phyloP scores from a whole-genome alignment of 1,140 invertebrate genomes.

The Calliopsis andreniformis region DNA sequence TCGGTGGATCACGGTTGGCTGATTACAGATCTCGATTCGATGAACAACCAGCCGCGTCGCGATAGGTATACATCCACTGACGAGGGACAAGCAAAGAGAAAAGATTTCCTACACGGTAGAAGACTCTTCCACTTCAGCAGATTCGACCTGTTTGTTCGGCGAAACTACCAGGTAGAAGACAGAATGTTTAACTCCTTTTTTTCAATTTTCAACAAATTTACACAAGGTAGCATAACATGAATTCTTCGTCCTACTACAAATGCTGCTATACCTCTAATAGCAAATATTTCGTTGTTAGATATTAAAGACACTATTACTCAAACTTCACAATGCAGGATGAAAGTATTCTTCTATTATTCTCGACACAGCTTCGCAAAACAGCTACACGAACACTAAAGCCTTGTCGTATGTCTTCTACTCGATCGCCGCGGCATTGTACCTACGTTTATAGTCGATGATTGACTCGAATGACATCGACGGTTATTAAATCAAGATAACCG shows the following conservation, averaged over 20 bases:
- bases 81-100: conserved; percentile 48
- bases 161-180: too few relatives aligned
- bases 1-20: conserved; percentile 50
- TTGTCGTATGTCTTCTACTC: conserved; percentile 9
- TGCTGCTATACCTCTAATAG: too few relatives aligned
- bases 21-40: conserved; percentile 50
- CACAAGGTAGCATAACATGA: too few relatives aligned
- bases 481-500: conserved; percentile 74
- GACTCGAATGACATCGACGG: conserved; percentile 71
- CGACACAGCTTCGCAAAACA: conserved; percentile 34
- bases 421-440: neutral
- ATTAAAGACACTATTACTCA: too few relatives aligned
- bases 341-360: too few relatives aligned
- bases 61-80: too few relatives aligned
- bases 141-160: conserved; percentile 48
- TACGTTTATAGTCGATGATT: conserved; percentile 39
- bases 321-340: too few relatives aligned
- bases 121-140: conserved; percentile 53
- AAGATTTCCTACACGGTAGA: conserved; percentile 44
- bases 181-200: too few relatives aligned
- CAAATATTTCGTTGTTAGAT: too few relatives aligned
- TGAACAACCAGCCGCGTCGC: conserved; percentile 32
- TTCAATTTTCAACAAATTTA: too few relatives aligned
- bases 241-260: too few relatives aligned
- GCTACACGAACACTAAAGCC: conserved; percentile 34